phyloP scores from a whole-genome alignment of 2,113 vertebrate genomes.

The Mustelus asterias region DNA sequence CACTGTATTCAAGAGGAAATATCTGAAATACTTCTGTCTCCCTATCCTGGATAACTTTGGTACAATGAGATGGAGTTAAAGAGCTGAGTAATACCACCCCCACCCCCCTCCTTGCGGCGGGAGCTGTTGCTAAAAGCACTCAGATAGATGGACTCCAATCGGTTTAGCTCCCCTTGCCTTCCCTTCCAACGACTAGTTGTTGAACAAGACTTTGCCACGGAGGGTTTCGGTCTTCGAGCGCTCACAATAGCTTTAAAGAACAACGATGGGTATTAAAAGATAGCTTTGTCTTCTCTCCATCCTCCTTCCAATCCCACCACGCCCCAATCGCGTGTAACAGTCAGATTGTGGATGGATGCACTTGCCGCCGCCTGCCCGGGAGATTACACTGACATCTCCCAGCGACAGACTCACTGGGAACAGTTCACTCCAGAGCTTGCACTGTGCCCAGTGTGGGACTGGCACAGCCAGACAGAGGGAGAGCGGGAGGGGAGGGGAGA shows the following conservation, averaged over 20 bases:
- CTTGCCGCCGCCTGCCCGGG: conserved; percentile 14
- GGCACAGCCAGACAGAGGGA: background rate
- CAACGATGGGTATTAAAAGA: background rate
- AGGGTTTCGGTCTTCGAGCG: background rate
- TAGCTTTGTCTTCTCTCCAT: background rate
- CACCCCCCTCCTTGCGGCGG: background rate
- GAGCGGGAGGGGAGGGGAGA: too few relatives aligned
- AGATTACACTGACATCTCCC: conserved; percentile 1
- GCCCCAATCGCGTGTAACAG: background rate
- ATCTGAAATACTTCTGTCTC: too few relatives aligned
- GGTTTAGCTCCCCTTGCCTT: too few relatives aligned
- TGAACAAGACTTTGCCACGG: background rate
- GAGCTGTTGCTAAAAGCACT: background rate
- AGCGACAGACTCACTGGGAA: background rate
- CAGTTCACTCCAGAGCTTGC: background rate
- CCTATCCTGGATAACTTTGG: background rate
- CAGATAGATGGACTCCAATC: background rate
- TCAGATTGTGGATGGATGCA: background rate
- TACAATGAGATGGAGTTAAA: background rate
- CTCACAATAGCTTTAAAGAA: background rate
- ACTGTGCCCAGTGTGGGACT: background rate
- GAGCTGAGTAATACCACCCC: background rate
- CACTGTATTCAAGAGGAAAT: background rate
- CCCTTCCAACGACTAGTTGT: background rate
- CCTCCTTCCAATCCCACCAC: too few relatives aligned